Conservation (phyloP, 2,888 invertebrate species). For the Caenorhabditis sp. region DNA sequence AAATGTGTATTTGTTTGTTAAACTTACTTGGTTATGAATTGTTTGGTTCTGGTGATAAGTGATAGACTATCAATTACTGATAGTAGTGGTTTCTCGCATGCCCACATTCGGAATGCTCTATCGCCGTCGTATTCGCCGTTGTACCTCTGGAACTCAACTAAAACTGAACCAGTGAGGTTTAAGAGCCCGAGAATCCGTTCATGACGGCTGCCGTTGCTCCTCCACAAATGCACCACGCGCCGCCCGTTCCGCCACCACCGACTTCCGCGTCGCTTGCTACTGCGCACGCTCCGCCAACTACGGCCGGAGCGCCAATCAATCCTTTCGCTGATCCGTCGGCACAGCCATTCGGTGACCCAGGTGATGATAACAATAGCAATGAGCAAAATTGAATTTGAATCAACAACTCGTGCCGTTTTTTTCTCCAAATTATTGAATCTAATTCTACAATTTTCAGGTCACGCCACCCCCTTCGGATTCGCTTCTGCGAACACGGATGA, state of each 20-base stretch:
- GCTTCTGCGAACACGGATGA: slow-evolving; percentile 48
- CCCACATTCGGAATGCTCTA: background rate
- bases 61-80: background rate
- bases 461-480: slow-evolving; percentile 39
- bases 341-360: slow-evolving; percentile 44
- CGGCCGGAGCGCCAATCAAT: slow-evolving; percentile 68
- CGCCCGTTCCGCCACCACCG: slow-evolving; percentile 65
- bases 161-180: slow-evolving; percentile 13
- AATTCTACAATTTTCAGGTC: background rate
- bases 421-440: background rate
- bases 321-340: slow-evolving; percentile 71
- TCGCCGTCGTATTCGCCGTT: slow-evolving; percentile 24
- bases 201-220: slow-evolving; percentile 36
- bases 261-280: slow-evolving; percentile 47
- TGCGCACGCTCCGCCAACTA: slow-evolving; percentile 38
- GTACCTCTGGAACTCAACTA: slow-evolving; percentile 12
- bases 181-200: slow-evolving; percentile 69
- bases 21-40: slow-evolving; percentile 9
- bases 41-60: background rate
- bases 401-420: background rate
- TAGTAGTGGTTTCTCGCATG: background rate
- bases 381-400: background rate
- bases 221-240: slow-evolving; percentile 43
- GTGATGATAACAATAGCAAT: slow-evolving; percentile 15
- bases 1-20: background rate